phyloP scores from a whole-genome alignment of 2,113 vertebrate genomes.

The Dendrocopos noguchii region DNA sequence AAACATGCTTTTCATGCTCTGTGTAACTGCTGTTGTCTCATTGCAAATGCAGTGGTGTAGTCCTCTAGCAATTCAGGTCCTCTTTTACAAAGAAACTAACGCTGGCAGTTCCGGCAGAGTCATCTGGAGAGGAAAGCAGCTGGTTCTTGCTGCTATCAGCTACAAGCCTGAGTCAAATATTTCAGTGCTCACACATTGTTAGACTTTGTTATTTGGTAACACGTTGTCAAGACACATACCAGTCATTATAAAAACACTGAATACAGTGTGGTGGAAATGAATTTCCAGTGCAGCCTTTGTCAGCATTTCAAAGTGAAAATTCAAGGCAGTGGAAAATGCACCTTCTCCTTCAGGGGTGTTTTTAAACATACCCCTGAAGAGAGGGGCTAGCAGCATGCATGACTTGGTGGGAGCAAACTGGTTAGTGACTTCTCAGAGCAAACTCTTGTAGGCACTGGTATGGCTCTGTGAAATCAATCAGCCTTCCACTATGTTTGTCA shows the following conservation, averaged over 20 bases:
- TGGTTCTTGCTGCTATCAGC: not conserved
- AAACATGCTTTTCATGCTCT: conserved; percentile 26
- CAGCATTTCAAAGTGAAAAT: not conserved
- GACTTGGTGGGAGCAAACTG: not conserved
- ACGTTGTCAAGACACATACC: not conserved
- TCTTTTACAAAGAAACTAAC: not conserved
- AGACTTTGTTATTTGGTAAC: not conserved
- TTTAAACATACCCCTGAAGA: not conserved
- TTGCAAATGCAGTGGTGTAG: not conserved
- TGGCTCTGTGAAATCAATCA: not conserved
- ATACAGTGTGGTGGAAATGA: not conserved
- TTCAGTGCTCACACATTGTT: not conserved
- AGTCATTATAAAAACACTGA: not conserved
- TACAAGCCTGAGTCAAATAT: not conserved
- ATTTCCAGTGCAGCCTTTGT: not conserved
- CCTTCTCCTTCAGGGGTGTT: not conserved
- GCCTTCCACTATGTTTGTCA: not conserved
- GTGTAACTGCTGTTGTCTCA: conserved; percentile 49
- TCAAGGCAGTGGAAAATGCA: not conserved
- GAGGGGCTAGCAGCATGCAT: not conserved
- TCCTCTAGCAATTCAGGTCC: not conserved
- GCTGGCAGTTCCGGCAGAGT: not conserved
- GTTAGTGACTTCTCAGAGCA: not conserved
- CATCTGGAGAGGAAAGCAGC: not conserved
- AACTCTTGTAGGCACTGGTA: not conserved